Percentiles rank a stretch among this genome's conserved stretches.
Evolutionary conservation across 2,113 vertebrate genomes (phyloP).

Genomic region (Syngnathus scovelli): DNA sequence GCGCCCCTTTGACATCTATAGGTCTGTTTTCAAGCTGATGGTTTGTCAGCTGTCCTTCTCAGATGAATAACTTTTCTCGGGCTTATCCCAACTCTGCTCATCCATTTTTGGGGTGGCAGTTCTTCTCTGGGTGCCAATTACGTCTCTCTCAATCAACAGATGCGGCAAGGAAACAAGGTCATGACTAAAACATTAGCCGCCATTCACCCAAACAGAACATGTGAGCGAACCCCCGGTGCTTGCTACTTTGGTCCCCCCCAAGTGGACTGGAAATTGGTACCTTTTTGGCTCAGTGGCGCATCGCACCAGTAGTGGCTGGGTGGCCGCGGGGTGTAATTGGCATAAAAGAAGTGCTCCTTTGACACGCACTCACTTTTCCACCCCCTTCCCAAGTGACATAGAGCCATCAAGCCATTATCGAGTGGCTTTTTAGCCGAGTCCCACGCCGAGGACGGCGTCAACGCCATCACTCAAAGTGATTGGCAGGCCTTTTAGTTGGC

Average conservation of each 20-base stretch:
- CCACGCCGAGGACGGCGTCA: conserved; percentile 22
- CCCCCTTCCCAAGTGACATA: conserved; percentile 48
- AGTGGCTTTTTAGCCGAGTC: conserved; percentile 43
- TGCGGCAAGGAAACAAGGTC: conserved; percentile 37
- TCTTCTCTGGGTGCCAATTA: conserved; percentile 45
- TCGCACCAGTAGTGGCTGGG: conserved; percentile 23
- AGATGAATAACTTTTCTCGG: conserved; percentile 36
- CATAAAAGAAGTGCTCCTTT: conserved; percentile 57
- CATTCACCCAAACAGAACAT: conserved; percentile 30
- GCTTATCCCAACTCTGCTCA: conserved; percentile 36
- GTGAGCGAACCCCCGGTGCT: conserved; percentile 20
- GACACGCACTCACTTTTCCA: conserved; percentile 31
- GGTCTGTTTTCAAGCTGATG: conserved; percentile 30
- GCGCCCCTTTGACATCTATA: conserved; percentile 26
- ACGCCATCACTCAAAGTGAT: conserved; percentile 46
- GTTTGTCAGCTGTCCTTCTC: conserved; percentile 55
- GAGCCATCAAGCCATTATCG: conserved; percentile 60
- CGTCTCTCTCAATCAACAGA: conserved; percentile 50
- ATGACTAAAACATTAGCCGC: conserved; percentile 66
- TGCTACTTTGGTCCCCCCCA: conserved; percentile 46
- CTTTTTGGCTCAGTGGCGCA: conserved; percentile 43
- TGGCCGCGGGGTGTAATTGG: conserved; percentile 59
- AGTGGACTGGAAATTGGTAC: conserved; percentile 61
- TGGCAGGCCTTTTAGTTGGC: conserved; percentile 49
- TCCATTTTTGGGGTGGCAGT: conserved; percentile 15